A percentile compares a stretch with the other conserved stretches of the same genome.
Conservation (phyloP, 2,113 vertebrate genomes). For the Saguinus imperator region DNA sequence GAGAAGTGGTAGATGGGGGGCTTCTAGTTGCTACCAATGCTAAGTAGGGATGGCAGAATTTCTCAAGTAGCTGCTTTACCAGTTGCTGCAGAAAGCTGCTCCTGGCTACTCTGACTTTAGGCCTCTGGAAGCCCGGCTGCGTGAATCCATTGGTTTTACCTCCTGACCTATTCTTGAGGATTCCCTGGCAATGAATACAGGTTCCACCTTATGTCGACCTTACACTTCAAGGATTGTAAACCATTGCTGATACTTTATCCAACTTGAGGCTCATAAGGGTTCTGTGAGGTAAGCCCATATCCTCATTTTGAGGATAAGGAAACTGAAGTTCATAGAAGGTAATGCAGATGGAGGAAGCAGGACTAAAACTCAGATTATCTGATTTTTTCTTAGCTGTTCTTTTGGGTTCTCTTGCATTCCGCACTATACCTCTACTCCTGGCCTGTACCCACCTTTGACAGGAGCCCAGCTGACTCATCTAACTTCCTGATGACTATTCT, state of each 20-base stretch:
- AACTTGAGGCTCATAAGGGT: neutral
- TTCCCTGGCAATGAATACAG: neutral
- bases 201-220: neutral
- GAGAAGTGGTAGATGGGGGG: neutral
- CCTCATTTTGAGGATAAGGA: neutral
- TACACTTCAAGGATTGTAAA: slow-evolving; percentile 2
- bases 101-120: neutral
- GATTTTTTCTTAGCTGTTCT: neutral
- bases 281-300: neutral
- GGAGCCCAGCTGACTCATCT: slow-evolving; percentile 13
- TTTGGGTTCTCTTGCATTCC: neutral
- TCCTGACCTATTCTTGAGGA: neutral
- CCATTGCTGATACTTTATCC: neutral
- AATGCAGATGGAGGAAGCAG: neutral
- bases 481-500: slow-evolving; percentile 8
- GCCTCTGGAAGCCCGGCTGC: neutral
- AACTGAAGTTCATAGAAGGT: neutral
- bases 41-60: neutral
- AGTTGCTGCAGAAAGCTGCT: neutral
- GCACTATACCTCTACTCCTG: neutral
- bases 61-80: neutral
- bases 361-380: neutral
- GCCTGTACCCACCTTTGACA: neutral
- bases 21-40: neutral
- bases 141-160: neutral